Percentiles rank a stretch among this genome's conserved stretches.
phyloP scores from a whole-genome alignment of 2,113 vertebrate genomes.

The Xenopus laevis region DNA sequence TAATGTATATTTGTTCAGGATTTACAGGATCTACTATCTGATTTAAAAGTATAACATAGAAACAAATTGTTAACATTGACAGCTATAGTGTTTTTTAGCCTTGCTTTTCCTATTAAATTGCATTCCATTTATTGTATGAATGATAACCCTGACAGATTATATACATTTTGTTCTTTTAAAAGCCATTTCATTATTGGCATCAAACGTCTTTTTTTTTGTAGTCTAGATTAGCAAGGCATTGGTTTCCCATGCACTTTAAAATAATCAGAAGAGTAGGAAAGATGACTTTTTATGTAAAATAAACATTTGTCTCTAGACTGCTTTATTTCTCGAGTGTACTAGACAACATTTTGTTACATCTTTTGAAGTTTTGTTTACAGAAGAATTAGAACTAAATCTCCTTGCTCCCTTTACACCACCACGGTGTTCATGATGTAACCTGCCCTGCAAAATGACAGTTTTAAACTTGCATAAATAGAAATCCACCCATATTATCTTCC shows the following conservation, averaged over 20 bases:
- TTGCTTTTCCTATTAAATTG: not conserved
- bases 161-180: slow-evolving; percentile 44
- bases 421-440: slow-evolving; percentile 21
- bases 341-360: slow-evolving; percentile 51
- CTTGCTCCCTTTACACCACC: slow-evolving; percentile 33
- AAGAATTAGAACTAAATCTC: slow-evolving; percentile 34
- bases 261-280: slow-evolving; percentile 59
- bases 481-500: not conserved
- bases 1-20: too few species aligned
- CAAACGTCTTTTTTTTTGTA: slow-evolving; percentile 57
- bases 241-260: slow-evolving; percentile 53
- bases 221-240: slow-evolving; percentile 56
- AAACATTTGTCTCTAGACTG: slow-evolving; percentile 57
- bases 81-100: not conserved
- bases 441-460: not conserved
- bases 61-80: too few species aligned
- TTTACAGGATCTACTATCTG: too few species aligned
- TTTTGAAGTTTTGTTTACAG: slow-evolving; percentile 48
- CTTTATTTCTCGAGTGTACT: slow-evolving; percentile 51
- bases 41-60: too few species aligned
- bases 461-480: too few species aligned
- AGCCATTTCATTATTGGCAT: slow-evolving; percentile 58
- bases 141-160: slow-evolving; percentile 6
- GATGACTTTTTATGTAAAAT: slow-evolving; percentile 57
- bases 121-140: slow-evolving; percentile 29